phyloP scores from a whole-genome alignment of 1,140 invertebrate genomes.

The Bactericera cockerelli region DNA sequence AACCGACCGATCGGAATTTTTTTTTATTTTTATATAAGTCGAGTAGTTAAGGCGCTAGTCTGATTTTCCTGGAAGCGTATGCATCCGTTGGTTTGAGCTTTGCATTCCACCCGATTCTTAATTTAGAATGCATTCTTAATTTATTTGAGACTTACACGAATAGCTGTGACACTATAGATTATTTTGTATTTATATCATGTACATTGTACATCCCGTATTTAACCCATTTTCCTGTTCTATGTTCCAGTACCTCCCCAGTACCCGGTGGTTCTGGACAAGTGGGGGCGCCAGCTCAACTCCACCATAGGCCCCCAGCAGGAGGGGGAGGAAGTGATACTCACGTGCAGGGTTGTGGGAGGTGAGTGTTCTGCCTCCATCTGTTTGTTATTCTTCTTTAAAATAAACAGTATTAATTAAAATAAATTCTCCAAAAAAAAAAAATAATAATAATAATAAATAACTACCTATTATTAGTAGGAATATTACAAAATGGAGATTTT shows the following conservation, averaged over 20 bases:
- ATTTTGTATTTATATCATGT: not conserved
- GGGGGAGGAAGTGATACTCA: conserved; percentile 42
- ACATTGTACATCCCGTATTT: conserved; percentile 5
- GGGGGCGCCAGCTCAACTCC: conserved; percentile 50
- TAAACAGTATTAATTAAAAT: too few species aligned
- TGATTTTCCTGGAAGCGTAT: too few species aligned
- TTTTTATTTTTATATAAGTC: too few species aligned
- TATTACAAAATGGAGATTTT: too few species aligned
- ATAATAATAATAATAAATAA: too few species aligned
- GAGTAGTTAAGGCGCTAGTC: too few species aligned
- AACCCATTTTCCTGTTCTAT: conserved; percentile 19
- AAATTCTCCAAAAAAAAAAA: too few species aligned
- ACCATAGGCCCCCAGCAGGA: conserved; percentile 65
- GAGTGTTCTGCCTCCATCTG: conserved; percentile 23
- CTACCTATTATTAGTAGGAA: too few species aligned
- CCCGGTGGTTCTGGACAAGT: conserved; percentile 63
- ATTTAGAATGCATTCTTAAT: not conserved
- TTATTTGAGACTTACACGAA: not conserved
- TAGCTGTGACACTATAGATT: not conserved
- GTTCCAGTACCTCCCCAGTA: conserved; percentile 67
- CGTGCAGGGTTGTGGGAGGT: conserved; percentile 49
- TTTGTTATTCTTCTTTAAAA: too few species aligned
- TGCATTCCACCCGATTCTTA: too few species aligned
- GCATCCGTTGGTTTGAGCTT: too few species aligned
- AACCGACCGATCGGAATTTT: too few species aligned